These are phyloP conservation scores for Mirza zaza DNA, from an alignment of 2,113 vertebrate genomes.

Conservation along the genomic window DNA sequence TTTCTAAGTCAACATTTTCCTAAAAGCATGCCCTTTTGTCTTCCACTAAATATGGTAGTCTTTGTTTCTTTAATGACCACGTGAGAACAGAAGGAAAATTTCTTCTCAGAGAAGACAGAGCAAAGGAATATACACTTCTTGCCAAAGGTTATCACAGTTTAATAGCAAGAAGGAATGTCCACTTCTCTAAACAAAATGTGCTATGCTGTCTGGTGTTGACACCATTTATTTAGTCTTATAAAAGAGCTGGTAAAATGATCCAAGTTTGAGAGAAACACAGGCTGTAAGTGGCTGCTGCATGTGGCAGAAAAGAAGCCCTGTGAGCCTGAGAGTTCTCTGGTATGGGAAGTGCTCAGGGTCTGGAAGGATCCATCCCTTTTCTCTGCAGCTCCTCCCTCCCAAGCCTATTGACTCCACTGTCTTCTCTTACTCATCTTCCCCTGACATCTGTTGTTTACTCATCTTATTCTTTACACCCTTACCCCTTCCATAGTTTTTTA, in stretches of 20 bases:
- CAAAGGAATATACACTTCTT: neutral
- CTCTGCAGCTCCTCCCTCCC: too few relatives aligned
- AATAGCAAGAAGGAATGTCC: slow-evolving; percentile 23
- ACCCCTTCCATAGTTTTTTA: neutral
- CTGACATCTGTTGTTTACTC: accelerated
- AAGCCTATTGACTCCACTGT: neutral
- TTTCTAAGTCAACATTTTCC: slow-evolving; percentile 73
- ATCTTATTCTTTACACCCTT: neutral
- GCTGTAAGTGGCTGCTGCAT: neutral
- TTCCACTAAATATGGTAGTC: slow-evolving; percentile 68
- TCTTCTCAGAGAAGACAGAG: slow-evolving; percentile 64
- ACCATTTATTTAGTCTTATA: slow-evolving; percentile 12
- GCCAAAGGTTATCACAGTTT: slow-evolving; percentile 64
- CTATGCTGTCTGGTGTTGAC: neutral
- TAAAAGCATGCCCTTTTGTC: slow-evolving; percentile 58
- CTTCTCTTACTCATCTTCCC: accelerated
- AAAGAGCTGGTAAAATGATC: neutral
- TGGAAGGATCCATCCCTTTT: too few relatives aligned
- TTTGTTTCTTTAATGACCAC: slow-evolving; percentile 45
- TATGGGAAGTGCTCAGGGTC: neutral
- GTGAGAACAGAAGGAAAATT: slow-evolving; percentile 66
- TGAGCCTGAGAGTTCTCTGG: neutral
- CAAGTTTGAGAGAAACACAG: neutral
- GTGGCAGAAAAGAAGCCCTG: neutral
- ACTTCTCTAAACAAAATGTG: slow-evolving; percentile 5